Conservation (phyloP, 2,113 vertebrate genomes). For the Clarias gariepinus region DNA sequence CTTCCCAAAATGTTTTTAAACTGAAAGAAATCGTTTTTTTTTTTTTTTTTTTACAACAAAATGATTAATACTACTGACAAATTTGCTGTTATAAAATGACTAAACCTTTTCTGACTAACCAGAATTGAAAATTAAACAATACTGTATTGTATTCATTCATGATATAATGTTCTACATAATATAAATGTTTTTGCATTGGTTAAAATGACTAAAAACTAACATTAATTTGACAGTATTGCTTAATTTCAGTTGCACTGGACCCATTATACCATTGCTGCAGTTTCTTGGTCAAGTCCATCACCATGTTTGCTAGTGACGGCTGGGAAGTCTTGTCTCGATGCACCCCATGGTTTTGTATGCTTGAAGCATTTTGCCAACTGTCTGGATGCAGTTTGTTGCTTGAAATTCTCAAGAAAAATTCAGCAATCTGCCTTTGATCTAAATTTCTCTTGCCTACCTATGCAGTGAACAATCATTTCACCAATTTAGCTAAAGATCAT, state of each 20-base stretch:
- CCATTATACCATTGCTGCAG: too few relatives aligned
- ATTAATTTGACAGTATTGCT: too few relatives aligned
- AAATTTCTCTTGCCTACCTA: neutral
- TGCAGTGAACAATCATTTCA: neutral
- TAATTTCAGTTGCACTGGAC: too few relatives aligned
- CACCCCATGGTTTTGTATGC: neutral
- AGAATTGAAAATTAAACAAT: neutral
- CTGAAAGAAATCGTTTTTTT: too few relatives aligned
- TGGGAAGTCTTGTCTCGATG: too few relatives aligned
- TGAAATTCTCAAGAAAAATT: neutral
- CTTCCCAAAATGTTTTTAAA: neutral
- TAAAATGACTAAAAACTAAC: too few relatives aligned
- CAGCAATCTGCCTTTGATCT: neutral
- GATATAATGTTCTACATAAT: neutral
- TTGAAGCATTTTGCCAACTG: neutral
- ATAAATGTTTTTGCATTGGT: neutral
- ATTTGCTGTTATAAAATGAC: slow-evolving; percentile 29
- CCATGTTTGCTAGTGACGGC: too few relatives aligned
- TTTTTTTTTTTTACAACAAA: neutral
- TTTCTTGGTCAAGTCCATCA: too few relatives aligned
- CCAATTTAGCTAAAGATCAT: neutral
- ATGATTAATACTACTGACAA: slow-evolving; percentile 36
- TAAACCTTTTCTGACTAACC: neutral
- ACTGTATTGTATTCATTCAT: neutral
- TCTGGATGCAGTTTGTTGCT: neutral